Evolutionary conservation across 1,140 invertebrate species (phyloP), one percentile per base, ranked within the genome.

Genomic region (Heliothis virescens): DNA sequence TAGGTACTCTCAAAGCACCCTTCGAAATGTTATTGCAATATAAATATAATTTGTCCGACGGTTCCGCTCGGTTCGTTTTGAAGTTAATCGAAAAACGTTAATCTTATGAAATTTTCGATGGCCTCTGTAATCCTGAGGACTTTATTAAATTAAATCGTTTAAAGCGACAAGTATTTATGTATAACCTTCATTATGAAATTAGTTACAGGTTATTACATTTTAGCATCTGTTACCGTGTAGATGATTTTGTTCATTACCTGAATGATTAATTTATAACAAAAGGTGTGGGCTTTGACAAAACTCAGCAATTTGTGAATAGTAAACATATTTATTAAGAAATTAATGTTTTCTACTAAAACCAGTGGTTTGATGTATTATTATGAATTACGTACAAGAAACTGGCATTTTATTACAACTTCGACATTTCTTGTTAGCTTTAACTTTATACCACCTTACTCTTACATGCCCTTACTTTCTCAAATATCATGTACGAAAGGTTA

Each of bases 11-110:
- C 34, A 57, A 55, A 69, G 48, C 65, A 52, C 65, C 65, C 69
- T 29, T 55, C 52, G 10, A n/a, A 63, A 63, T 72, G 21, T 53
- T 55, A 72, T 72, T 55, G 52, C 69, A 57, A 72, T 57, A 72
- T 72, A 72, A 72, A 72, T 41, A 72, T 72, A 72, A 55, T 72
- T 72, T 57, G 47, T 53, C 50, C 26, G 65, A 26, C 26, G 21
- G 50, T 57, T 18, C 69, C 69, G 13, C 69, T 55, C 69, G 21
- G 7, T 55, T 50, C 69, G 15, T 26, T 72, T 72, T 11, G 69
- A 72, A 72, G 26, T 72, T 72, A 72, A 72, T 72, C 69, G 69
- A 72, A 72, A 72, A 72, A 72, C 69, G 69, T 72, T 72, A 72
- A 72, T 72, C 69, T 72, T 72, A 26, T 72, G 47, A 72, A 55